Percentiles rank a stretch among this genome's conserved stretches.
Conservation (phyloP, 1,140 invertebrate species). For the Drosophila pachea region DNA sequence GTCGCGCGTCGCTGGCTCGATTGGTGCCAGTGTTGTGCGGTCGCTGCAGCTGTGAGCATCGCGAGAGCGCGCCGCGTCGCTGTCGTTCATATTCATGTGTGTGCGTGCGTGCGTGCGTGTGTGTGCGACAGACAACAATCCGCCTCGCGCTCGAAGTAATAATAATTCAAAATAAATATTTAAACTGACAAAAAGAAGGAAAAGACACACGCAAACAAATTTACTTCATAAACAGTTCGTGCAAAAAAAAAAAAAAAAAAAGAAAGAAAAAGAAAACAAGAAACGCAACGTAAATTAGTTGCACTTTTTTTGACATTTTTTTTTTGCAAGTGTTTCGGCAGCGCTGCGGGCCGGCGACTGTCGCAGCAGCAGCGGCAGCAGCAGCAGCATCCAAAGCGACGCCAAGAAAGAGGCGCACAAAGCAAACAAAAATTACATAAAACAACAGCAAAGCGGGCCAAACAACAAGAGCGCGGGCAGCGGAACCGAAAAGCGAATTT, state of each 20-base stretch:
- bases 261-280: constrained; percentile 6
- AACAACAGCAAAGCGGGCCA: constrained; percentile 24
- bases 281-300: constrained; percentile 4
- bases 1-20: constrained; percentile 41
- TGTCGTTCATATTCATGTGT: constrained; percentile 14
- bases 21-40: constrained; percentile 53
- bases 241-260: not conserved
- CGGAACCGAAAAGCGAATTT: constrained; percentile 28
- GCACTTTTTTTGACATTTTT: constrained; percentile 36
- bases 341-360: constrained; percentile 37
- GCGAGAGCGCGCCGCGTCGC: constrained; percentile 51
- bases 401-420: constrained; percentile 22
- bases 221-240: not conserved
- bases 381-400: constrained; percentile 12
- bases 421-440: constrained; percentile 54
- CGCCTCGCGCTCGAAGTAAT: constrained; percentile 28
- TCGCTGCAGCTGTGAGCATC: constrained; percentile 66
- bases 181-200: constrained; percentile 5
- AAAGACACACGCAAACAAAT: not conserved
- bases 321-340: constrained; percentile 31
- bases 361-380: constrained; percentile 5
- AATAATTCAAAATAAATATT: constrained; percentile 11
- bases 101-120: constrained; percentile 12
- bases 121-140: constrained; percentile 42
- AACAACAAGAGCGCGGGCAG: constrained; percentile 1